Evolutionary conservation across 1,140 invertebrate genomes (phyloP).

Genomic region (Dinothrombium tinctorium): DNA sequence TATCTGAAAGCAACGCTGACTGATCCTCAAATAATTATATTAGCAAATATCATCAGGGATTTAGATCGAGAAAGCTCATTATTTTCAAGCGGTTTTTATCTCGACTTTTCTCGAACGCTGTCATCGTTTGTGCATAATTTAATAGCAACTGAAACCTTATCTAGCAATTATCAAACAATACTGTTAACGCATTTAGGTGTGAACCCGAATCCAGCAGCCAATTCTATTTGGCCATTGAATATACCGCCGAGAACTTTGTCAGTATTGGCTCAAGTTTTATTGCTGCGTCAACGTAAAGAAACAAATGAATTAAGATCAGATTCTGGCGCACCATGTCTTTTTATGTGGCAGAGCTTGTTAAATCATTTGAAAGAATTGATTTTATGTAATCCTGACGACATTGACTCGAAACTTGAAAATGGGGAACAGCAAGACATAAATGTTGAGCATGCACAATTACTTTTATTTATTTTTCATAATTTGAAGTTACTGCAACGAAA

Average conservation of each 20-base stretch:
- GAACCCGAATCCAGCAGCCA: constrained; percentile 29
- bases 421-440: constrained; percentile 45
- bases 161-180: constrained; percentile 33
- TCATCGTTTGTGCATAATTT: constrained; percentile 55
- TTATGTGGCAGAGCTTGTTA: constrained; percentile 67
- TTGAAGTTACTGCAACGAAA: constrained; percentile 89
- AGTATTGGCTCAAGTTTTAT: constrained; percentile 37
- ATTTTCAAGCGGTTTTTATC: constrained; percentile 42
- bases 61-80: constrained; percentile 54
- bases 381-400: constrained; percentile 15
- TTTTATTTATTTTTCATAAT: constrained; percentile 80
- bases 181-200: constrained; percentile 48
- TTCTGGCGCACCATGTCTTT: constrained; percentile 51
- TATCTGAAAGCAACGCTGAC: constrained; percentile 36
- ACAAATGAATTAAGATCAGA: constrained; percentile 25
- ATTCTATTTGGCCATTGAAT: constrained; percentile 46
- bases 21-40: constrained; percentile 50
- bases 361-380: constrained; percentile 63
- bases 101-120: constrained; percentile 43
- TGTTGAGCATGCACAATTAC: constrained; percentile 76
- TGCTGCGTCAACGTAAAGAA: constrained; percentile 55
- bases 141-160: constrained; percentile 39
- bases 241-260: constrained; percentile 63
- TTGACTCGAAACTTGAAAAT: too few relatives aligned
- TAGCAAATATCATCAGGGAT: constrained; percentile 58